Evolutionary conservation across 1,140 invertebrate genomes (phyloP).

Genomic region (honey bee (Apis mellifera)): DNA sequence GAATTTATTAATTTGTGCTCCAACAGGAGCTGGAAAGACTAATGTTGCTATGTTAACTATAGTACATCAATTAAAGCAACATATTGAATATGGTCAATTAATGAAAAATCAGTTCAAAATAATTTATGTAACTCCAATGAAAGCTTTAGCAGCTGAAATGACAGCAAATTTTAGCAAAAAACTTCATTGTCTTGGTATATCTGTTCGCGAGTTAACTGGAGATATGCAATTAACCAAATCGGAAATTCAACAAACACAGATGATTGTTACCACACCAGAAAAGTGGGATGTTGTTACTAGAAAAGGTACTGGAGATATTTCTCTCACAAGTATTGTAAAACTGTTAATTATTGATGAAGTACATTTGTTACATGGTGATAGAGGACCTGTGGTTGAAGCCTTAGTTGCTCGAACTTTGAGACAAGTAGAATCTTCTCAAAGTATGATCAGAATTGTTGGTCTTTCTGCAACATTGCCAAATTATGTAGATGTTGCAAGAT

Average conservation of each 20-base stretch:
- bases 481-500: slow-evolving; percentile 97
- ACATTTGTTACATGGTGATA: slow-evolving; percentile 97
- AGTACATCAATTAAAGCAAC: slow-evolving; percentile 93
- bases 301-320: slow-evolving; percentile 95
- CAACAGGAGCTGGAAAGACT: slow-evolving; percentile 98
- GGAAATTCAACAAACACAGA: slow-evolving; percentile 98
- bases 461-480: slow-evolving; percentile 99
- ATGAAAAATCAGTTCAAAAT: slow-evolving; percentile 98
- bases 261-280: slow-evolving; percentile 99
- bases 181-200: slow-evolving; percentile 88
- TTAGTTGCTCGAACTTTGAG: slow-evolving; percentile 97
- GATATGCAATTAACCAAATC: slow-evolving; percentile 98
- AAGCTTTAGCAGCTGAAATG: slow-evolving; percentile 99
- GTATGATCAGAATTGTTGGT: slow-evolving; percentile 98
- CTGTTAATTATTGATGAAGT: slow-evolving; percentile 99
- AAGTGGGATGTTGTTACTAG: slow-evolving; percentile 99
- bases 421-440: slow-evolving; percentile 96
- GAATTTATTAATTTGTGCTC: slow-evolving; percentile 97
- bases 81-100: slow-evolving; percentile 90
- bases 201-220: slow-evolving; percentile 96
- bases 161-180: slow-evolving; percentile 94
- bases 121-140: slow-evolving; percentile 99
- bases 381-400: slow-evolving; percentile 98
- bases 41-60: slow-evolving; percentile 98
- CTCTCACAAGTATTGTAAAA: slow-evolving; percentile 94